These are phyloP conservation scores for Ectemnius lituratus DNA, from an alignment of 2,888 invertebrate species.

Conservation along the genomic window DNA sequence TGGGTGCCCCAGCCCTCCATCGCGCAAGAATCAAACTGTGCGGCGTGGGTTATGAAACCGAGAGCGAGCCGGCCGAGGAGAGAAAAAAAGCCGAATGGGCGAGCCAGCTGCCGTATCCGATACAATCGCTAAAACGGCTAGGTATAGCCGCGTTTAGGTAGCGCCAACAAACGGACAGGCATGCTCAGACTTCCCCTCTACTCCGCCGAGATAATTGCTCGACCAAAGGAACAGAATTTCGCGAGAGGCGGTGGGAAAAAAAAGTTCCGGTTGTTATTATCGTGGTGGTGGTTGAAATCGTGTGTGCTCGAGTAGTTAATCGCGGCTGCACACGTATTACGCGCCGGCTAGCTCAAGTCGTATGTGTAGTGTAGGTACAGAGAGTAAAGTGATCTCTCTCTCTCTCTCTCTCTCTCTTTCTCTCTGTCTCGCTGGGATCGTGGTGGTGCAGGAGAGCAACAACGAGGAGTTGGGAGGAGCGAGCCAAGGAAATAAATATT, in stretches of 20 bases:
- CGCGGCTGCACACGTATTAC: slow-evolving; percentile 5
- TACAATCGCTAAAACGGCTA: slow-evolving; percentile 67
- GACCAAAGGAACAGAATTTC: no score
- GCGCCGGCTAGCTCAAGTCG: neutral
- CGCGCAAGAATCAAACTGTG: slow-evolving; percentile 65
- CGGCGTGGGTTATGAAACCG: slow-evolving; percentile 50
- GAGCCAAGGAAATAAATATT: slow-evolving; percentile 68
- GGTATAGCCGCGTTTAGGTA: slow-evolving; percentile 21
- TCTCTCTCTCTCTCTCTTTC: no score
- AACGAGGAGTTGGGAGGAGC: slow-evolving; percentile 55
- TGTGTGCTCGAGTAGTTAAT: slow-evolving; percentile 2
- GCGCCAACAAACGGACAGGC: no score
- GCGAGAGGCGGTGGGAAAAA: no score
- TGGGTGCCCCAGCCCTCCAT: slow-evolving; percentile 68
- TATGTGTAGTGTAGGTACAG: slow-evolving; percentile 22
- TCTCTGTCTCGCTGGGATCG: neutral
- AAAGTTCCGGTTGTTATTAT: no score
- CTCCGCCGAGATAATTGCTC: no score
- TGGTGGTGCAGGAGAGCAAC: slow-evolving; percentile 54
- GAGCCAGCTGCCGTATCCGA: slow-evolving; percentile 73
- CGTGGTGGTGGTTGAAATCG: neutral
- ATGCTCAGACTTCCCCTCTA: no score
- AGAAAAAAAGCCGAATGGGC: slow-evolving; percentile 56
- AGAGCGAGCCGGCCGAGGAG: slow-evolving; percentile 47
- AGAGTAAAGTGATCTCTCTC: no score